Percentiles rank a stretch among this genome's conserved stretches.
Evolutionary conservation across 2,888 invertebrate genomes (phyloP).

Genomic region (Abrostola triplasia): DNA sequence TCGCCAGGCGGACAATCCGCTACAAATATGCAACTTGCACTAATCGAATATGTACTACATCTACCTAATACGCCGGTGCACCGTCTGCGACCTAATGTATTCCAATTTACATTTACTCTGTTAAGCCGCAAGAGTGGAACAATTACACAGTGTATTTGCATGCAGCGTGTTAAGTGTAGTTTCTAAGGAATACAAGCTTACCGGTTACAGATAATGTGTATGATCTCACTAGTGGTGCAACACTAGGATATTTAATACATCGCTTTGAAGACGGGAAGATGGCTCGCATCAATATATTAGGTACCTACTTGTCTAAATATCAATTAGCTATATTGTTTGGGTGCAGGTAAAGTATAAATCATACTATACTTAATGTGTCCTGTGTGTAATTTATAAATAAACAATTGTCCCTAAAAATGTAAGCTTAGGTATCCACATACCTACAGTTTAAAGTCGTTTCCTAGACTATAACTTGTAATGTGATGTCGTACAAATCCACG

Average conservation of each 20-base stretch:
- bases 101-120: conserved; percentile 26
- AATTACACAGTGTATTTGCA: conserved; percentile 14
- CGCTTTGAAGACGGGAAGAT: too few species aligned
- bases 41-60: conserved; percentile 33
- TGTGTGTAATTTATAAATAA: too few species aligned
- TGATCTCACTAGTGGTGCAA: background rate
- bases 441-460: too few species aligned
- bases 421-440: too few species aligned
- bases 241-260: background rate
- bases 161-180: conserved; percentile 3
- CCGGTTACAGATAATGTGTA: background rate
- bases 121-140: conserved; percentile 26
- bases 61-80: conserved; percentile 23
- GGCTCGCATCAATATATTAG: too few species aligned
- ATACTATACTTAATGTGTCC: too few species aligned
- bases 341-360: too few species aligned
- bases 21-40: conserved; percentile 13
- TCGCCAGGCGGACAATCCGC: conserved; percentile 19
- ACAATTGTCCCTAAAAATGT: too few species aligned
- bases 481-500: conserved; percentile 4
- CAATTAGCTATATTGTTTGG: too few species aligned
- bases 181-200: conserved; percentile 8
- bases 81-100: conserved; percentile 21
- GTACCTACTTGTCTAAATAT: too few species aligned
- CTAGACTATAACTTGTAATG: too few species aligned